These are phyloP conservation scores for Styela plicata DNA, from an alignment of 23 tunicate genomes.

Conservation along the genomic window DNA sequence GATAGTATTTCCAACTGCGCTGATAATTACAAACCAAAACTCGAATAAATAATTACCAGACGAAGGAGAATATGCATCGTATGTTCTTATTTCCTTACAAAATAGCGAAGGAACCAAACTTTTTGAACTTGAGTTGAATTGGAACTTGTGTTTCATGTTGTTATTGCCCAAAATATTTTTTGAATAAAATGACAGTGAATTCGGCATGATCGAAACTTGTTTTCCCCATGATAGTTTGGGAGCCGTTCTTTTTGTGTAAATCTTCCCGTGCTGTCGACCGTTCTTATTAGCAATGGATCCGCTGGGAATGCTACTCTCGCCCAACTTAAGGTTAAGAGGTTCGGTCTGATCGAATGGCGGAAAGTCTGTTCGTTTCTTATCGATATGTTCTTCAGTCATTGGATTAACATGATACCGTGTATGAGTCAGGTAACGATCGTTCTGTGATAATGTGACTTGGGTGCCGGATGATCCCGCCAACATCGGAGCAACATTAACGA, in stretches of 20 bases:
- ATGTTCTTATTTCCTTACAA: neutral
- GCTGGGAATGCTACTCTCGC: slow-evolving; percentile 57
- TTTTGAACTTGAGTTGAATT: neutral
- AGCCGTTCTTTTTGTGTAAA: neutral
- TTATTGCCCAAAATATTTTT: neutral
- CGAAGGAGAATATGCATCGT: slow-evolving; percentile 24
- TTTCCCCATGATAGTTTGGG: neutral
- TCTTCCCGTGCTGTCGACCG: neutral
- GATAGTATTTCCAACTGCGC: no score
- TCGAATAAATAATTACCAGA: no score
- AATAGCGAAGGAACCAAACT: neutral
- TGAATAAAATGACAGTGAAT: neutral
- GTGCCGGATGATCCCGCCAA: neutral
- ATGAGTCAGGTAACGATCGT: neutral
- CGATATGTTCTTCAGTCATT: neutral
- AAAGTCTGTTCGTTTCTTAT: neutral
- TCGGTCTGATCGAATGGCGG: slow-evolving; percentile 37
- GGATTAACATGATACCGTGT: neutral
- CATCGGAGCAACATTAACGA: slow-evolving; percentile 11
- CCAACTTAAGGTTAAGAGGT: slow-evolving; percentile 77
- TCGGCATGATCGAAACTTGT: neutral
- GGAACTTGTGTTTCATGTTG: neutral
- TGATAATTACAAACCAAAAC: no score
- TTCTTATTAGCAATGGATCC: neutral
- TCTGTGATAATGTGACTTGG: neutral